These are phyloP conservation scores for Dicrurus megarhynchus DNA, from an alignment of 2,113 vertebrate species.

Conservation along the genomic window DNA sequence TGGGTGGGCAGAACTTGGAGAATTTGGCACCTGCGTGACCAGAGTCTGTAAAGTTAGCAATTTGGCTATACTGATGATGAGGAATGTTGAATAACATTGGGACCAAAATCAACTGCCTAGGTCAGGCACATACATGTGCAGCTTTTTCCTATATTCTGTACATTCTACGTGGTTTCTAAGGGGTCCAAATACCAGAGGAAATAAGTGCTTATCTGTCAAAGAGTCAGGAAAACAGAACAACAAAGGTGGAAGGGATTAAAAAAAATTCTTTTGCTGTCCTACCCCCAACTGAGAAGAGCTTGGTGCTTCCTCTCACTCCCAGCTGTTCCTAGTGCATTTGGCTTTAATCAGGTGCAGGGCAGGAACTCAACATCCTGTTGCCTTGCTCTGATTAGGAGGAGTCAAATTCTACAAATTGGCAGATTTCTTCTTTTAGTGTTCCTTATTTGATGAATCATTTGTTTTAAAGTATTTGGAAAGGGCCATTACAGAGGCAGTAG, in stretches of 20 bases:
- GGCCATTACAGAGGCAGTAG: conserved; percentile 65
- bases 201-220: conserved; percentile 72
- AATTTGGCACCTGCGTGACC: conserved; percentile 17
- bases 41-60: conserved; percentile 33
- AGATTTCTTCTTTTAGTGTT: conserved; percentile 79
- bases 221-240: conserved; percentile 73
- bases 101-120: conserved; percentile 17
- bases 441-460: conserved; percentile 85
- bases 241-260: conserved; percentile 63
- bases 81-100: conserved; percentile 16
- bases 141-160: conserved; percentile 45
- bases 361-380: conserved; percentile 91
- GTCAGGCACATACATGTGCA: neutral
- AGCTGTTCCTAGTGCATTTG: conserved; percentile 82
- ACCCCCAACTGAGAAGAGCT: conserved; percentile 75
- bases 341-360: conserved; percentile 92
- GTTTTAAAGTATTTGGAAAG: conserved; percentile 81
- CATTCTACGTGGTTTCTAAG: conserved; percentile 28
- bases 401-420: conserved; percentile 87
- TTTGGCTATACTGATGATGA: neutral
- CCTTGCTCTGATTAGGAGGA: conserved; percentile 89
- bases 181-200: conserved; percentile 55
- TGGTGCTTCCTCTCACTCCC: conserved; percentile 71
- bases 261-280: conserved; percentile 69
- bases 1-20: conserved; percentile 36